Percentiles rank a stretch among this genome's conserved stretches.
Evolutionary conservation across 2,888 invertebrate species (phyloP).

Genomic region (Lapara coniferarum): DNA sequence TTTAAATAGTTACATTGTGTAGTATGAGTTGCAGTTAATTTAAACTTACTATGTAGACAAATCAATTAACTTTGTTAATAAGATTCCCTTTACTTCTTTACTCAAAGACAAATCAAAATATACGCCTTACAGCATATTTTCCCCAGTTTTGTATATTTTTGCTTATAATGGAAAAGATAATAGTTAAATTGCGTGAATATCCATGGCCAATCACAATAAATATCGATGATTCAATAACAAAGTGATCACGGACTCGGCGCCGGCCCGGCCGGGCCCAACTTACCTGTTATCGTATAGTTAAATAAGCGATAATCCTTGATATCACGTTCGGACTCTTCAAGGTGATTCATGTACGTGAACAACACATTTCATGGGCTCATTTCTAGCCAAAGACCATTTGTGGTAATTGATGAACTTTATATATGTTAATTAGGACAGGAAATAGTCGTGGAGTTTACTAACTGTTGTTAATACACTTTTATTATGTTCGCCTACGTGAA

Average conservation of each 20-base stretch:
- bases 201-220: too few relatives aligned
- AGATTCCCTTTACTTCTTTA: not conserved
- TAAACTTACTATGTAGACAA: not conserved
- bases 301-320: constrained; percentile 71
- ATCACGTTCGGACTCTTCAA: constrained; percentile 52
- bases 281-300: constrained; percentile 59
- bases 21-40: not conserved
- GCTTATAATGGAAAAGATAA: too few relatives aligned
- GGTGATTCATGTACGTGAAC: constrained; percentile 26
- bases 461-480: constrained; percentile 6
- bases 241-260: not conserved
- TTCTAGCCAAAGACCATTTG: constrained; percentile 18
- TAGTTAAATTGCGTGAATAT: too few relatives aligned
- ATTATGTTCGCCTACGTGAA: not conserved
- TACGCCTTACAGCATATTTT: too few relatives aligned
- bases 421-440: constrained; percentile 20
- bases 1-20: not conserved
- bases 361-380: constrained; percentile 18
- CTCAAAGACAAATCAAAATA: too few relatives aligned
- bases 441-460: constrained; percentile 12
- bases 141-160: too few relatives aligned
- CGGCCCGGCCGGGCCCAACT: not conserved
- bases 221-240: too few relatives aligned
- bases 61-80: not conserved
- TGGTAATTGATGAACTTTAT: constrained; percentile 21